Evolutionary conservation across 2,113 vertebrate genomes (phyloP).

Genomic region (Mastomys natalensis): DNA sequence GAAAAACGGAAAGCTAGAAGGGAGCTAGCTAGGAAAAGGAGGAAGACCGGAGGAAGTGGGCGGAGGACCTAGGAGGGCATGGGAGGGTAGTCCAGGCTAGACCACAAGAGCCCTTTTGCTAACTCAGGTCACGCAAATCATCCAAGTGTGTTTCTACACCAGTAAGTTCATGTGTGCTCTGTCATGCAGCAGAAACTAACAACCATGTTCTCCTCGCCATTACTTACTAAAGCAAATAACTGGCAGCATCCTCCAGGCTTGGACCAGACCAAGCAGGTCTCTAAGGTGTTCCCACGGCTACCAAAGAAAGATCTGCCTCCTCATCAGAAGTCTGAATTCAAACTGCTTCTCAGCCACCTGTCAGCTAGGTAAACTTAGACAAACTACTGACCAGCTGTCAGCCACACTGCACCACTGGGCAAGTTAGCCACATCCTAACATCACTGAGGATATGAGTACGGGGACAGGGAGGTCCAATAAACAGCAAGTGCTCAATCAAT

Average conservation of each 20-base stretch:
- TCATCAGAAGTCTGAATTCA: background rate
- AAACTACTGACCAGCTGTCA: background rate
- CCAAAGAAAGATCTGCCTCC: background rate
- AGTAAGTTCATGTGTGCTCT: background rate
- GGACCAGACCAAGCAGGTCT: background rate
- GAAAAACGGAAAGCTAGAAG: background rate
- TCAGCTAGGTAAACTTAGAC: background rate
- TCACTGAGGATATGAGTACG: background rate
- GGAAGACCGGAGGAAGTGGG: no score
- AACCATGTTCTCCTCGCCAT: background rate
- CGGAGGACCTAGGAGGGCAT: no score
- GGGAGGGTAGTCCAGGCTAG: background rate
- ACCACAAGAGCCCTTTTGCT: background rate
- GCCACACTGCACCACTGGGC: background rate
- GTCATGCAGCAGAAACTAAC: background rate
- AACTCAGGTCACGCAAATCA: background rate
- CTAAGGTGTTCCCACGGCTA: background rate
- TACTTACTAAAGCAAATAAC: background rate
- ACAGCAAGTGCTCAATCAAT: background rate
- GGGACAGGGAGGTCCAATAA: background rate
- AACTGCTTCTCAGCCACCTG: background rate
- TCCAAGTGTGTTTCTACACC: background rate
- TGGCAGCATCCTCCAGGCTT: background rate
- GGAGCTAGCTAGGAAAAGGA: background rate
- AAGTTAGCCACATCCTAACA: no score